A percentile compares a stretch with the other conserved stretches of the same genome.
Evolutionary conservation across 2,113 vertebrate genomes (phyloP).

Genomic region (Podilymbus podiceps): DNA sequence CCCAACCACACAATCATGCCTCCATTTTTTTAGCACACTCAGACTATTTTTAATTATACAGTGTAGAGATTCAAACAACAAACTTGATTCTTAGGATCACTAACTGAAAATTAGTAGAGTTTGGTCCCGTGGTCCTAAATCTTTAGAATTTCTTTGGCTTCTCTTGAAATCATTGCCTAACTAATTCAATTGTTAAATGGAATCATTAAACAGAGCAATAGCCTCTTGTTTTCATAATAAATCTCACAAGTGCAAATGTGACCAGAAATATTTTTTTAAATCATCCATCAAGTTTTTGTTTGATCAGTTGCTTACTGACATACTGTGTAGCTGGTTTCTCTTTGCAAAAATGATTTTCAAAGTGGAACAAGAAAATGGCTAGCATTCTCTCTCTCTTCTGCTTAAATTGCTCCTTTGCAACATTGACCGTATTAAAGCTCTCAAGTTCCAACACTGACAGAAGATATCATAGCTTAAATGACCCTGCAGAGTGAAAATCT

Average conservation of each 20-base stretch:
- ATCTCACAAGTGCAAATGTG: not conserved
- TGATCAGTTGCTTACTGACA: not conserved
- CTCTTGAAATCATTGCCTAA: not conserved
- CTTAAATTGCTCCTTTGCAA: not conserved
- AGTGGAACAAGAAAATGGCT: not conserved
- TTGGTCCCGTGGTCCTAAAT: not conserved
- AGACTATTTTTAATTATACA: not conserved
- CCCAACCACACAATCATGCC: not conserved
- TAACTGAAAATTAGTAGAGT: not conserved
- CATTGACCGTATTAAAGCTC: not conserved
- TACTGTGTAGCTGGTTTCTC: not conserved
- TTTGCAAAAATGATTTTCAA: not conserved
- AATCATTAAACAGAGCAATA: not conserved
- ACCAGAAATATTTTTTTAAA: not conserved
- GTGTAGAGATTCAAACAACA: not conserved
- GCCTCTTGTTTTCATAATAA: not conserved
- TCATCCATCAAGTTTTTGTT: not conserved
- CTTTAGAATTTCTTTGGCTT: not conserved
- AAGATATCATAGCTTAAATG: slow-evolving; percentile 1
- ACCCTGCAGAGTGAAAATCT: not conserved
- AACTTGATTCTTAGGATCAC: not conserved
- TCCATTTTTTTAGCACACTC: not conserved
- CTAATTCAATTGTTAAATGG: not conserved
- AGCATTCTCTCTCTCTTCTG: not conserved
- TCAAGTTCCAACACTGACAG: not conserved